These are phyloP conservation scores for Noturus placidus DNA, from an alignment of 2,113 vertebrate species.

Conservation along the genomic window DNA sequence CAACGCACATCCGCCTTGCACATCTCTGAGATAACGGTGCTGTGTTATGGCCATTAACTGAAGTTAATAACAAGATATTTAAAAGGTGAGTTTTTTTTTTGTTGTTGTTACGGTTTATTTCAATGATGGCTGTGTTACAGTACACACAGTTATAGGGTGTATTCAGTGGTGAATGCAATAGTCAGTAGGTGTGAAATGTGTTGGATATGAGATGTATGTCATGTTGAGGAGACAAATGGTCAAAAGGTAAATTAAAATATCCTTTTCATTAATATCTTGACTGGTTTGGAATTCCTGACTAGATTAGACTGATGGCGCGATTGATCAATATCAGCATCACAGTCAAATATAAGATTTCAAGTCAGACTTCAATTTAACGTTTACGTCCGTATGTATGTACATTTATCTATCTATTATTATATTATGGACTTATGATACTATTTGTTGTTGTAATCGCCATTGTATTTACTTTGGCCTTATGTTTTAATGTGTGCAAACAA, in stretches of 20 bases:
- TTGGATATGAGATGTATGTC: background rate
- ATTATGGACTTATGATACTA: background rate
- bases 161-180: background rate
- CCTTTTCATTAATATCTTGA: background rate
- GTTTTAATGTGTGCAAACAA: background rate
- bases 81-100: constrained; percentile 29
- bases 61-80: constrained; percentile 9
- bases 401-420: background rate
- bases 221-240: background rate
- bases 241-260: background rate
- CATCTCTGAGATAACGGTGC: constrained; percentile 2
- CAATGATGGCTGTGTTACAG: background rate
- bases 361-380: background rate
- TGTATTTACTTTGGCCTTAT: background rate
- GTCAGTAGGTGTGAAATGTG: background rate
- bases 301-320: background rate
- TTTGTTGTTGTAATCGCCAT: background rate
- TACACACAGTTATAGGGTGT: background rate
- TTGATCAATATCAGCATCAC: background rate
- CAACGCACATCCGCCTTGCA: constrained; percentile 55
- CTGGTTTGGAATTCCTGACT: background rate
- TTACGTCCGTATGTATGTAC: background rate
- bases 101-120: background rate
- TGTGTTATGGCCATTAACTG: background rate
- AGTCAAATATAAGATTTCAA: background rate